These are phyloP conservation scores for Hydroisotoma schaefferi DNA, from an alignment of 2,888 invertebrate genomes.

Conservation along the genomic window DNA sequence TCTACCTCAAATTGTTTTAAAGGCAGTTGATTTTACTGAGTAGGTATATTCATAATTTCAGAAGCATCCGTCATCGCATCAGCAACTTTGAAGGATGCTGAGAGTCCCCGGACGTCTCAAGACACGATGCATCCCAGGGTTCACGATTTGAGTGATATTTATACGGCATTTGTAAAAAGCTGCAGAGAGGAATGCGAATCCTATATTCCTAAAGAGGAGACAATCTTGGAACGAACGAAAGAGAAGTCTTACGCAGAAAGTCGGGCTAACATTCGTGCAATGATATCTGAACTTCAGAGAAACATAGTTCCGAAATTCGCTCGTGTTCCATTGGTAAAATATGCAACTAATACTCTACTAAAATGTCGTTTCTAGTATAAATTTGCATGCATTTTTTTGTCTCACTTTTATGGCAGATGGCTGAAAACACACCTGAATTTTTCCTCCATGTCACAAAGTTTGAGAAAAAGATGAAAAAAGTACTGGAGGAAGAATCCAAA, in stretches of 20 bases:
- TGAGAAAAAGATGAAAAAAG: constrained; percentile 43
- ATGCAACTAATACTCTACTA: neutral
- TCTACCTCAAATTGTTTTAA: neutral
- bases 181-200: constrained; percentile 14
- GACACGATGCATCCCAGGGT: constrained; percentile 4
- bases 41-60: neutral
- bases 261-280: constrained; percentile 25
- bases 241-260: constrained; percentile 38
- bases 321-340: constrained; percentile 37
- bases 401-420: constrained; percentile 22
- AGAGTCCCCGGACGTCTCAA: neutral
- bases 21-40: constrained; percentile 5
- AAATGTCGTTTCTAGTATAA: neutral
- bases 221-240: constrained; percentile 12
- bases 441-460: constrained; percentile 39
- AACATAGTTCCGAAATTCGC: constrained; percentile 38
- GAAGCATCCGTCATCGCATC: constrained; percentile 1
- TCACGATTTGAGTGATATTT: constrained; percentile 8
- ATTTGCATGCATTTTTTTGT: neutral
- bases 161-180: constrained; percentile 1
- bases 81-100: neutral
- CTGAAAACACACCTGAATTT: constrained; percentile 35
- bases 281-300: constrained; percentile 32
- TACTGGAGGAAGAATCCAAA: constrained; percentile 43
- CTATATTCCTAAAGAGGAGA: neutral